These are phyloP conservation scores for Apteryx owenii DNA, from an alignment of 2,113 vertebrate species.

Conservation along the genomic window DNA sequence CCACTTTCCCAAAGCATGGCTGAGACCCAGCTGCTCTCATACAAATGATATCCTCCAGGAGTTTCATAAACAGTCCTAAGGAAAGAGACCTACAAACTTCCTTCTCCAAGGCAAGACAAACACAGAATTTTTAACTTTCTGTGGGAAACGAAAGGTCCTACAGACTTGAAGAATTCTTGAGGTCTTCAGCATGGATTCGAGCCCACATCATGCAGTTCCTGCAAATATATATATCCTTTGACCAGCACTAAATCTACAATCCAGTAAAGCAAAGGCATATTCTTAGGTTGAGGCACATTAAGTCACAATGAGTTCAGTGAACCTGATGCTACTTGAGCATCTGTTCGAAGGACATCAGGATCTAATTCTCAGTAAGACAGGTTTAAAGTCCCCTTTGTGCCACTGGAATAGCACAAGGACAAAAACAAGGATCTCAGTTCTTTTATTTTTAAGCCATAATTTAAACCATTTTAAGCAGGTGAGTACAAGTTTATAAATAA, in stretches of 20 bases:
- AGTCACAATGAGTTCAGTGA: not conserved
- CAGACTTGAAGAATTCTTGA: not conserved
- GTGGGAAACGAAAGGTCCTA: not conserved
- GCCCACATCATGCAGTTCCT: not conserved
- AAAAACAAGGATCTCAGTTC: not conserved
- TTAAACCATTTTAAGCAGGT: not conserved
- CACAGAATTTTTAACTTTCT: not conserved
- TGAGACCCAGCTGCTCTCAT: not conserved
- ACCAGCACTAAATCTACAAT: not conserved
- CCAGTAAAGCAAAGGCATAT: not conserved
- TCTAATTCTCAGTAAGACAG: not conserved
- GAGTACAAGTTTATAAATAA: not conserved
- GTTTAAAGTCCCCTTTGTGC: not conserved
- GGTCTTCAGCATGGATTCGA: not conserved
- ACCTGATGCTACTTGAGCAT: not conserved
- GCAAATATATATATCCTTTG: not conserved
- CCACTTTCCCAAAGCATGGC: not conserved
- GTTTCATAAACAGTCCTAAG: not conserved
- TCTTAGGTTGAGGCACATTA: not conserved
- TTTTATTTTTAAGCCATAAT: not conserved
- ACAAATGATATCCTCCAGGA: not conserved
- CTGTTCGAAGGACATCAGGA: not conserved
- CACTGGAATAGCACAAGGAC: not conserved
- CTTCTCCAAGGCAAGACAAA: not conserved
- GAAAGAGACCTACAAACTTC: not conserved